Base-by-base conservation (phyloP, 2,113 vertebrate genomes). In the Platichthys flesus region DNA sequence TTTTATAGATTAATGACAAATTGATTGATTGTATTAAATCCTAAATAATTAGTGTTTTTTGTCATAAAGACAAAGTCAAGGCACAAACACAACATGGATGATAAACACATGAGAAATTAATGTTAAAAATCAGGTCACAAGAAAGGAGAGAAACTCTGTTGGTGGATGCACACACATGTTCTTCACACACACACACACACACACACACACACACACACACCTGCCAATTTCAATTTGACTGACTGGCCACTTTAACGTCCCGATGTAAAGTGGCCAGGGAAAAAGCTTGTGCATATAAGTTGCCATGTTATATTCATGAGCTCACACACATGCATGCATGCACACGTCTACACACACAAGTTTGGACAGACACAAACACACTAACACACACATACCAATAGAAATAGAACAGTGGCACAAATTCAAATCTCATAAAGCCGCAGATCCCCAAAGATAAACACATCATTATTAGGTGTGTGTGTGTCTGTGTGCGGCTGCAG, bases 391-490 rank as follows among this genome's bases (percentile, higher is more conserved):
- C 14, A 42, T 13, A 70, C 58, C 52, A 9, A 2, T 10, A 42
- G 5, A 47, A 8, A 26, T 26, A 20, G 4, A 40, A 61, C 52
- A 37, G 3, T 15, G 18, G 52, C 37, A 35, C 66, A 56, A 31
- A 52, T 65, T 71, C 23, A 35, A 61, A 31, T 3, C 45, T 78
- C 55, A 69, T 56, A 58, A 84, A 67, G 24, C 13, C 37, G 10
- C 54, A n/a, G 26, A 55, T 35, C 21, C 63, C 47, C 51, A 79
- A 52, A 61, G 61, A 68, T 71, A 66, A 76, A 67, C 49, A 51
- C 47, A 24, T 24, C 67, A 66, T 85, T 71, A 52, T 79, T 0
- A 12, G 45, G 67, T 78, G 49, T 18, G 37, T 63, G n/a, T 64
- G 26, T 59, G 26, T 59, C 13, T 26, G 42, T 45, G 37, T 21